Conservation (phyloP, 2,113 vertebrate species). For the Neomonachus schauinslandi region DNA sequence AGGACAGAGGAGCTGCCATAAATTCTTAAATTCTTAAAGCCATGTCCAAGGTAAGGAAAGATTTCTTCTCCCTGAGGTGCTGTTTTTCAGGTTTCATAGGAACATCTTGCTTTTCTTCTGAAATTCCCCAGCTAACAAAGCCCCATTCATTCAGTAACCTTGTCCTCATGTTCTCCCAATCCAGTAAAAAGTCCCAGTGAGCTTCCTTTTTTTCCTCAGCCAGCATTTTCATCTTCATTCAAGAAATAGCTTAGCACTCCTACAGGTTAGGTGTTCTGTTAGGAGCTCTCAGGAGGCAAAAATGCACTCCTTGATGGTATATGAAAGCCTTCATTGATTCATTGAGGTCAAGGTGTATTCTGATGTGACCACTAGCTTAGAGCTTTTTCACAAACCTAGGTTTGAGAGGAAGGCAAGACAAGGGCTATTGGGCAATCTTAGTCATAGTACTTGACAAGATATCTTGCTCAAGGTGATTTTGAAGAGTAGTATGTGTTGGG, state of each 20-base stretch:
- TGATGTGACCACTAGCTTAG: not conserved
- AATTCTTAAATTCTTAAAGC: constrained; percentile 38
- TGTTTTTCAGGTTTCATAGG: not conserved
- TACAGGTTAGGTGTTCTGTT: not conserved
- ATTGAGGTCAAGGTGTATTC: not conserved
- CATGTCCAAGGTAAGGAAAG: constrained; percentile 76
- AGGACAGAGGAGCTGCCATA: not conserved
- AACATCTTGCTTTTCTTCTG: not conserved
- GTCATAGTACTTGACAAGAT: not conserved
- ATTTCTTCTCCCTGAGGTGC: not conserved
- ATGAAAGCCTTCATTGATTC: not conserved
- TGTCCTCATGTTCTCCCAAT: not conserved
- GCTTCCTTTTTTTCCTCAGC: not conserved
- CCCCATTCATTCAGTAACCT: not conserved
- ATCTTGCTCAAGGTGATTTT: not conserved
- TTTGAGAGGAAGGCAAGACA: not conserved
- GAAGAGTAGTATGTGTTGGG: not conserved
- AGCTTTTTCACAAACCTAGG: not conserved
- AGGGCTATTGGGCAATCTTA: not conserved
- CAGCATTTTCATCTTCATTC: not conserved
- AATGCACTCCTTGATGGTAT: not conserved
- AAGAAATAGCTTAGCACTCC: not conserved
- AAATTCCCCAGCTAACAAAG: not conserved
- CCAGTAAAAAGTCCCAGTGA: not conserved
- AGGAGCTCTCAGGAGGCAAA: not conserved